Evolutionary conservation across 2,113 vertebrate genomes (phyloP).

Genomic region (Gymnogyps californianus): DNA sequence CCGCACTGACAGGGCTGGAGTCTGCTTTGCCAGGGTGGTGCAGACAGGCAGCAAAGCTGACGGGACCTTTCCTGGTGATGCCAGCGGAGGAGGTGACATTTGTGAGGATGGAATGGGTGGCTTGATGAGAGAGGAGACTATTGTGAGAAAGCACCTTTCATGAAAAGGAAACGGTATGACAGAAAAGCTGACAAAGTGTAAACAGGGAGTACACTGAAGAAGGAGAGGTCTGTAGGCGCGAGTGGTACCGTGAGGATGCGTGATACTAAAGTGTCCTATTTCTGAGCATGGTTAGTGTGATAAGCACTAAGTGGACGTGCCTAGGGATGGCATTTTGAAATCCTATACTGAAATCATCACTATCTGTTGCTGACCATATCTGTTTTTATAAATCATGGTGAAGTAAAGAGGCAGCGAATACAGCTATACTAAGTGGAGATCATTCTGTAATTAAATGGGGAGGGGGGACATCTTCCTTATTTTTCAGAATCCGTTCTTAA

Average conservation of each 20-base stretch:
- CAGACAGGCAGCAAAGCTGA: not conserved
- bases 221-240: fast-evolving
- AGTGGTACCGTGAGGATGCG: not conserved
- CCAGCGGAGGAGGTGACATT: not conserved
- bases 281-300: not conserved
- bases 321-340: not conserved
- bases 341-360: not conserved
- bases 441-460: not conserved
- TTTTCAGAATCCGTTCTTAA: not conserved
- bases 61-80: not conserved
- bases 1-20: fast-evolving
- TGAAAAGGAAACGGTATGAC: not conserved
- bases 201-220: not conserved
- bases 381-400: not conserved
- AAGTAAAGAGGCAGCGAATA: not conserved
- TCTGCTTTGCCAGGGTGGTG: not conserved
- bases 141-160: not conserved
- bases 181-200: not conserved
- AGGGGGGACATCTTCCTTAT: not conserved
- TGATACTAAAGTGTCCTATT: not conserved
- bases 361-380: not conserved
- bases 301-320: not conserved
- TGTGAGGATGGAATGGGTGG: not conserved
- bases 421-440: not conserved
- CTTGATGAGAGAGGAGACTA: not conserved